Conservation (phyloP, 2,797 vertebrate genomes). For the Avahi laniger region DNA sequence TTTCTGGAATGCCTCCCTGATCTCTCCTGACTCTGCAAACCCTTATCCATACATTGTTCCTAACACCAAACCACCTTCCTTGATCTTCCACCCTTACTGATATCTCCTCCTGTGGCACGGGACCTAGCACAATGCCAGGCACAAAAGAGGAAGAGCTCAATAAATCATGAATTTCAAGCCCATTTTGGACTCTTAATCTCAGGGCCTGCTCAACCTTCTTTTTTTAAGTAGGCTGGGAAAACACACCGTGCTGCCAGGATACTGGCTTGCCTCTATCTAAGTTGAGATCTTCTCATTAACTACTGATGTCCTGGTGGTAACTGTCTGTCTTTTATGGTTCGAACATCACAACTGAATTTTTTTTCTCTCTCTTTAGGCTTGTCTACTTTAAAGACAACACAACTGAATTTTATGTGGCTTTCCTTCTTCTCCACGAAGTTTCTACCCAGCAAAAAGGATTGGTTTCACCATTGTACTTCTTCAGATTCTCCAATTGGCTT, state of each 20-base stretch:
- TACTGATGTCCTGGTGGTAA: not conserved
- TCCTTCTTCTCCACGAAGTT: slow-evolving; percentile 5
- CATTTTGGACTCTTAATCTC: not conserved
- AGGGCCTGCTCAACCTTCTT: not conserved
- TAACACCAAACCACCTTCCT: not conserved
- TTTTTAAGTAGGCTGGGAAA: not conserved
- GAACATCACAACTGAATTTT: not conserved
- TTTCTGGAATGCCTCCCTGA: not conserved
- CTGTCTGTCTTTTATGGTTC: not conserved
- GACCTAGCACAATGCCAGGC: not conserved
- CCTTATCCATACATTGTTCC: not conserved
- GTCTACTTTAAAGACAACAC: not conserved
- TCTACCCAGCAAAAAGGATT: slow-evolving; percentile 9
- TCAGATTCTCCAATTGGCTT: no score
- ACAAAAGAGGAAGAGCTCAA: not conserved
- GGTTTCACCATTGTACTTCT: not conserved
- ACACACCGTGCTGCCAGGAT: not conserved
- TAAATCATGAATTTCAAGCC: not conserved
- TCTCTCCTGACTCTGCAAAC: not conserved
- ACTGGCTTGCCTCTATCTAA: not conserved
- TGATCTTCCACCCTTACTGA: not conserved
- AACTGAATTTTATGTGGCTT: not conserved
- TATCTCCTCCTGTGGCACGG: not conserved
- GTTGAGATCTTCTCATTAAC: not conserved
- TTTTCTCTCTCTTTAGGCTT: no score